Conservation (phyloP, 2,797 vertebrate species). For the Sarcophilus harrisii region DNA sequence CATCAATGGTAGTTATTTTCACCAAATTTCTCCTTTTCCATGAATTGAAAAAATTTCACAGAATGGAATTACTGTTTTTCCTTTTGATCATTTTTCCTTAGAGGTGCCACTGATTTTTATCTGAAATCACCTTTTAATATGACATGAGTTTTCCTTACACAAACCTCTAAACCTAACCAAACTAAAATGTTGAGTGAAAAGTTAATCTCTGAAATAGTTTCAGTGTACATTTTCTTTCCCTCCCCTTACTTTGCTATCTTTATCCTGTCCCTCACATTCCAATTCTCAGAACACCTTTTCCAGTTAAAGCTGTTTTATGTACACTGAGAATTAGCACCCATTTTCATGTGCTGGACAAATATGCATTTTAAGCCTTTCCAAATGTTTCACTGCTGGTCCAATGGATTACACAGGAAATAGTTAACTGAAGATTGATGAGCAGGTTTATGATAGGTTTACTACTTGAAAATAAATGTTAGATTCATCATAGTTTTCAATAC, state of each 20-base stretch:
- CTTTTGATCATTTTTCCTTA: slow-evolving; percentile 28
- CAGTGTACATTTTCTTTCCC: slow-evolving; percentile 7
- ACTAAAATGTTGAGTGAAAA: slow-evolving; percentile 48
- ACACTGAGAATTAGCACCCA: neutral
- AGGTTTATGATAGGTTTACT: slow-evolving; percentile 84
- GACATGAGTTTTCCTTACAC: neutral
- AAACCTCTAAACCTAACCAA: slow-evolving; percentile 53
- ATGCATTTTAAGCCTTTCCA: slow-evolving; percentile 61
- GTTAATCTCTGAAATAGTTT: slow-evolving; percentile 53
- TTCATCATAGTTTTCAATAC: slow-evolving; percentile 88
- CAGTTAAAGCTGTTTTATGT: neutral
- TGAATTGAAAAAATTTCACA: slow-evolving; percentile 46
- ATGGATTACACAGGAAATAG: slow-evolving; percentile 84
- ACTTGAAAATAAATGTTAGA: slow-evolving; percentile 89
- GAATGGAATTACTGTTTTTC: slow-evolving; percentile 49
- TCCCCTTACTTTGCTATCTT: slow-evolving; percentile 14
- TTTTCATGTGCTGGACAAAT: neutral
- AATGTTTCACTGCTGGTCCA: slow-evolving; percentile 49
- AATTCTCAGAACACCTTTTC: slow-evolving; percentile 14
- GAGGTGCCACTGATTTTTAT: slow-evolving; percentile 32
- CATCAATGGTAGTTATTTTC: slow-evolving; percentile 69
- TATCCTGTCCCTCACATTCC: neutral
- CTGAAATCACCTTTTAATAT: neutral
- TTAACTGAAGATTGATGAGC: slow-evolving; percentile 86
- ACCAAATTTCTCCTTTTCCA: slow-evolving; percentile 68